Conservation (phyloP, 2,888 invertebrate species). For the Venustoraphidia nigricollis region DNA sequence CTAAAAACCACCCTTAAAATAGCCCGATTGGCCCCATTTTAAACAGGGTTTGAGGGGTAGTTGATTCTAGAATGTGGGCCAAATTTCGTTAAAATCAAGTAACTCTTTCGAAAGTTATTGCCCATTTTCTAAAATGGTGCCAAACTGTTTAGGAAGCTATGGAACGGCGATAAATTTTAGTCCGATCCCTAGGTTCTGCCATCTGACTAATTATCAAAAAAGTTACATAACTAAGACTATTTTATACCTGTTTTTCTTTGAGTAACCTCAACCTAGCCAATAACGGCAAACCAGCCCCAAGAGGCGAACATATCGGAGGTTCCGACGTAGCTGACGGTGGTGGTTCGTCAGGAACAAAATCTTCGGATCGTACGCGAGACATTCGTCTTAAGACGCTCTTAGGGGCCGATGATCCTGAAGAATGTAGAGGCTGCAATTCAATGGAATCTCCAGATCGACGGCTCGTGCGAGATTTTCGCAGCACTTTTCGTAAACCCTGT, state of each 20-base stretch:
- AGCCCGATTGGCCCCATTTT: too few relatives aligned
- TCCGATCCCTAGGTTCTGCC: too few relatives aligned
- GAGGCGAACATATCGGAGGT: constrained; percentile 50
- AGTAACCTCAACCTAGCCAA: constrained; percentile 61
- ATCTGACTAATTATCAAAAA: too few relatives aligned
- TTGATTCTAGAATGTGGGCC: too few relatives aligned
- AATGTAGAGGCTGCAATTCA: constrained; percentile 46
- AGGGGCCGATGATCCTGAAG: constrained; percentile 26
- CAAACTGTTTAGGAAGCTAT: too few relatives aligned
- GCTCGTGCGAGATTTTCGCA: constrained; percentile 38
- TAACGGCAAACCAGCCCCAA: constrained; percentile 72
- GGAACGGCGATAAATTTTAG: too few relatives aligned
- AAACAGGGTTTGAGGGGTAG: too few relatives aligned
- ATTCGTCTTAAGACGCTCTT: constrained; percentile 54
- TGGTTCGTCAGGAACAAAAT: constrained; percentile 28
- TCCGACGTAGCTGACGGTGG: constrained; percentile 31
- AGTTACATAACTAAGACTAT: too few relatives aligned
- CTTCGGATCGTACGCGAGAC: constrained; percentile 60
- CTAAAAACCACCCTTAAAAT: too few relatives aligned
- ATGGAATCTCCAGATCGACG: constrained; percentile 46
- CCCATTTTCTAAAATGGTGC: too few relatives aligned
- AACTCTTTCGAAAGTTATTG: too few relatives aligned
- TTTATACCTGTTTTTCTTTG: constrained; percentile 65
- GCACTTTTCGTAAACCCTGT: constrained; percentile 41
- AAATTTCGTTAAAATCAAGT: too few relatives aligned